Base-by-base conservation (phyloP, 1,140 invertebrate species). In the Trichonephila clavata region DNA sequence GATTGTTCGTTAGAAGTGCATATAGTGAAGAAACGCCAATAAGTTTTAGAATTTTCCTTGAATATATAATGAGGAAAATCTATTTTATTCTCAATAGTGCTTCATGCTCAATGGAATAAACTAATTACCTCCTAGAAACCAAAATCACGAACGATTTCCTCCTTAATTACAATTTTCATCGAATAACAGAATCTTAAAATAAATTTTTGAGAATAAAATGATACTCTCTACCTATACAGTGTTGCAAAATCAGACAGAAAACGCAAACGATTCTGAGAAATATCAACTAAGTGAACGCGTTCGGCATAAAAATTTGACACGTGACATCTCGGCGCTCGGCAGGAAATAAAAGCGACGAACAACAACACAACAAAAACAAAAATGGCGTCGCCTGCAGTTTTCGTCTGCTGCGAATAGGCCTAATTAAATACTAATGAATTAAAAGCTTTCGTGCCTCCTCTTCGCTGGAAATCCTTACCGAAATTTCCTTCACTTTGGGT, bases 361-460 rank as follows among this genome's bases (percentile, higher is more conserved):
- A 65, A 63, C 43, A 43, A 50, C 5, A 50, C 43, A 50, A 50
- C 43, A 10, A 50, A 50, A 50, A 61, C 60, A 61, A 61, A 61
- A 61, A 61, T 21, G 21, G 60, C 5, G 60, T 5, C 16, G 60
- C 10, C 8, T 61, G 14, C 13, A 20, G 24, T 71, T 71, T 71
- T 27, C 68, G 68, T 8, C 63, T 65, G 63, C 63, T 8, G 63
- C 63, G n/a, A n/a, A 20, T 20, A n/a, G 27, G 68, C 24, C 68
- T 71, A 71, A 71, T 71, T 71, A 71, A 27, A 71, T 71, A 71
- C 68, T 71, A 71, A 71, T 71, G 68, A 71, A 71, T 71, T 71
- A 71, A 71, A 71, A 71, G 68, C 68, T 71, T 71, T 71, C 68
- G 8, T 27, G n/a, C 68, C 24, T 16, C 68, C 32, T 14, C 24